A percentile compares a stretch with the other conserved stretches of the same genome.
phyloP scores from a whole-genome alignment of 2,888 invertebrate species.

The Cordilura impudica region DNA sequence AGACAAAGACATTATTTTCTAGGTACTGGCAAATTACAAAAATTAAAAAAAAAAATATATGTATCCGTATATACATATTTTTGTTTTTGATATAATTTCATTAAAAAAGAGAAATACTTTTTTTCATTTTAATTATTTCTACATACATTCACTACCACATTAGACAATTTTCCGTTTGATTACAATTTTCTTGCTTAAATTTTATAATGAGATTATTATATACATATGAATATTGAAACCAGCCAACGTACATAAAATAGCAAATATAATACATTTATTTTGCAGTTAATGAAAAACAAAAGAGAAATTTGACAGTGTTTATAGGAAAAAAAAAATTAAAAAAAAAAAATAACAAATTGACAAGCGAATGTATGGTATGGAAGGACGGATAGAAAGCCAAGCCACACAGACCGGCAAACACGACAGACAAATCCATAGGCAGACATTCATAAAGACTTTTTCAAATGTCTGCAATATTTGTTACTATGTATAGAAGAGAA shows the following conservation, averaged over 20 bases:
- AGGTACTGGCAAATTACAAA: too few species aligned
- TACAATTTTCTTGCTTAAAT: not conserved
- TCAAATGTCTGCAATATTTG: slow-evolving; percentile 7
- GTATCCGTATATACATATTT: not conserved
- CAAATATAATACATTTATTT: slow-evolving; percentile 33
- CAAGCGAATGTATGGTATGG: too few species aligned
- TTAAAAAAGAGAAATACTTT: not conserved
- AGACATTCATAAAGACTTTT: not conserved
- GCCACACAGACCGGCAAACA: not conserved
- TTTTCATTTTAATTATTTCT: not conserved
- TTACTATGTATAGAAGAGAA: not conserved
- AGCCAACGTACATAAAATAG: not conserved
- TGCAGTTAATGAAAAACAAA: slow-evolving; percentile 39
- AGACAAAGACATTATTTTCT: too few species aligned
- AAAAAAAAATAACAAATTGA: not conserved
- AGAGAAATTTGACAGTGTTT: not conserved
- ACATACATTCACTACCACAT: not conserved
- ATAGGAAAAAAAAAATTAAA: slow-evolving; percentile 5
- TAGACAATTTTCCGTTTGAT: slow-evolving; percentile 4
- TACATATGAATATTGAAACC: not conserved
- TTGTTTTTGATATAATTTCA: not conserved
- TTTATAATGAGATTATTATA: slow-evolving; percentile 1
- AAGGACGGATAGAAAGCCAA: too few species aligned
- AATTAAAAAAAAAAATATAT: too few species aligned
- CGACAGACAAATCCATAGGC: not conserved